These are phyloP conservation scores for Hirtodrosophila trivittata DNA, from an alignment of 2,888 invertebrate species.

Conservation along the genomic window DNA sequence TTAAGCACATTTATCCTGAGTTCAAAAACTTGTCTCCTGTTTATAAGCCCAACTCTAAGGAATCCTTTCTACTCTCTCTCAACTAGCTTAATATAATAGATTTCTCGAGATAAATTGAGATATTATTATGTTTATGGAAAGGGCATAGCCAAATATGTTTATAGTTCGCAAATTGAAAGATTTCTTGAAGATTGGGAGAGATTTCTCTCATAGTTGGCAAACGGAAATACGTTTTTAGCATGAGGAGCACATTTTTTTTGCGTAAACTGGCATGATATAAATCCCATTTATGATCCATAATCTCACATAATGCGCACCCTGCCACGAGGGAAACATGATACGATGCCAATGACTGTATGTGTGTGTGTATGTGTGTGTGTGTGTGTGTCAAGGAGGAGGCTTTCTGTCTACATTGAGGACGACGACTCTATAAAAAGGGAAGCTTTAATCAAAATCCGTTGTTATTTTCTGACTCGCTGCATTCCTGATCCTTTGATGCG, in stretches of 20 bases:
- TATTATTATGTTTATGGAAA: too few relatives aligned
- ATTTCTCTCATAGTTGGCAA: conserved; percentile 15
- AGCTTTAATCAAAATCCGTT: conserved; percentile 85
- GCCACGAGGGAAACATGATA: conserved; percentile 77
- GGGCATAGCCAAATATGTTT: background rate
- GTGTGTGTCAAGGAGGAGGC: conserved; percentile 16
- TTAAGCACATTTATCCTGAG: too few relatives aligned
- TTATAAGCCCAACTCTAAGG: too few relatives aligned
- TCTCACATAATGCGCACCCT: conserved; percentile 81
- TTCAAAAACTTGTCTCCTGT: too few relatives aligned
- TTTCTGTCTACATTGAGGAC: conserved; percentile 33
- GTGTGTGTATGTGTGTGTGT: background rate
- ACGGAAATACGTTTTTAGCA: conserved; percentile 20
- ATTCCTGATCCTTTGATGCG: conserved; percentile 85
- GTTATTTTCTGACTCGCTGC: conserved; percentile 87
- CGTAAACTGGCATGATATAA: conserved; percentile 73
- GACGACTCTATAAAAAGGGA: conserved; percentile 80
- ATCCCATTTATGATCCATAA: conserved; percentile 84
- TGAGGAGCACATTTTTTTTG: conserved; percentile 11
- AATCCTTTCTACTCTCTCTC: background rate
- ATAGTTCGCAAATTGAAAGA: conserved; percentile 6
- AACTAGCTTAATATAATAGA: background rate
- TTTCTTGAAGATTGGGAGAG: background rate
- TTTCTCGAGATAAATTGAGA: too few relatives aligned
- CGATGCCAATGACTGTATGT: conserved; percentile 14